Evolutionary conservation across 2,888 invertebrate species (phyloP).

Genomic region (Drosophila neutralis): DNA sequence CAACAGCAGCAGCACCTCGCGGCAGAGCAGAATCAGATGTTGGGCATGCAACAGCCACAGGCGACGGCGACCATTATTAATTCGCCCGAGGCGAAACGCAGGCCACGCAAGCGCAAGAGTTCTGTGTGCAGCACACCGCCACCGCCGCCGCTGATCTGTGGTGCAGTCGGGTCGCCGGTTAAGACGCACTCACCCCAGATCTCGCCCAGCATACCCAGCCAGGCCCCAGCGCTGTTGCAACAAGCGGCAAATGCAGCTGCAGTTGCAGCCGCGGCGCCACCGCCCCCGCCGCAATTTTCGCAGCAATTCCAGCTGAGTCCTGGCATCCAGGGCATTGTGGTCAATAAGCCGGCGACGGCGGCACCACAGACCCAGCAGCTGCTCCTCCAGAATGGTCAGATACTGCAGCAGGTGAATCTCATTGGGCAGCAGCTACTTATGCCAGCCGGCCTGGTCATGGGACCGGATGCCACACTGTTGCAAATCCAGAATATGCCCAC

Average conservation of each 20-base stretch:
- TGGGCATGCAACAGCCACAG: conserved; percentile 73
- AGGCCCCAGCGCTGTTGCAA: conserved; percentile 72
- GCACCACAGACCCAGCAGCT: conserved; percentile 85
- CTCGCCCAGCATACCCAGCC: conserved; percentile 83
- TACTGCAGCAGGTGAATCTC: conserved; percentile 93
- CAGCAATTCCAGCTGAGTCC: conserved; percentile 91
- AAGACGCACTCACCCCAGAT: conserved; percentile 83
- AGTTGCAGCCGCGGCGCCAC: conserved; percentile 64
- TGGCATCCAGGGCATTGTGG: conserved; percentile 90
- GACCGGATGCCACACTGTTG: conserved; percentile 90
- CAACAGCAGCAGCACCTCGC: conserved; percentile 86
- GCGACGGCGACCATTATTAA: conserved; percentile 86
- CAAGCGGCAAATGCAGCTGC: conserved; percentile 55
- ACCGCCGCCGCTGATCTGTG: conserved; percentile 35
- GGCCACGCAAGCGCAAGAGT: conserved; percentile 90
- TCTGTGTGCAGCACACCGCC: conserved; percentile 79
- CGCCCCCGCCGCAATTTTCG: conserved; percentile 87
- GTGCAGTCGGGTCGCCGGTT: conserved; percentile 62
- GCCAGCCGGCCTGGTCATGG: conserved; percentile 94
- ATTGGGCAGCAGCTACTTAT: conserved; percentile 93
- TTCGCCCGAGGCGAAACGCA: conserved; percentile 88
- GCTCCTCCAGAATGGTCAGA: conserved; percentile 86
- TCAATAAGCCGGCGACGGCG: conserved; percentile 84
- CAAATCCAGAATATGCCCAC: conserved; percentile 92
- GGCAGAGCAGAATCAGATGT: conserved; percentile 67